phyloP scores from a whole-genome alignment of 2,888 invertebrate genomes.

The Oscheius onirici region DNA sequence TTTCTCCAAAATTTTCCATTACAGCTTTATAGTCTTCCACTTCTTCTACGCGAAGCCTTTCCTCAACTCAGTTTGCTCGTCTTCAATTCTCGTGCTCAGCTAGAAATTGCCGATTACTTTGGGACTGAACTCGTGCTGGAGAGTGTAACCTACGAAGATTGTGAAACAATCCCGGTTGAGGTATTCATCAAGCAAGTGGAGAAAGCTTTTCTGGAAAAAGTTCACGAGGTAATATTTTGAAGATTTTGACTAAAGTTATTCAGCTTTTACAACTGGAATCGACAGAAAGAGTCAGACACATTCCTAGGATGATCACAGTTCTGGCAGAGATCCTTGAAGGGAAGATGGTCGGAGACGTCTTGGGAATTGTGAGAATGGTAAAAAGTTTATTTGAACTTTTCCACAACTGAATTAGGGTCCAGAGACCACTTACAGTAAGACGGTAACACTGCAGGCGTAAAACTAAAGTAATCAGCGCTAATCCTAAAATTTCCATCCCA shows the following conservation, averaged over 20 bases:
- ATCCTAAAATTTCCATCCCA: too few relatives aligned
- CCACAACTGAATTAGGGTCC: too few relatives aligned
- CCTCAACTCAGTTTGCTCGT: slow-evolving; percentile 47
- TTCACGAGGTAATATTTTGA: slow-evolving; percentile 39
- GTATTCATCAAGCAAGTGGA: slow-evolving; percentile 42
- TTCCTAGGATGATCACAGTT: slow-evolving; percentile 11
- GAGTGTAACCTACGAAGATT: slow-evolving; percentile 24
- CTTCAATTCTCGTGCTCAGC: slow-evolving; percentile 35
- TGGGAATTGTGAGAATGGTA: slow-evolving; percentile 18
- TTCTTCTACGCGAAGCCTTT: slow-evolving; percentile 55
- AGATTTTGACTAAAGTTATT: background rate
- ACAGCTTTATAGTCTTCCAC: background rate
- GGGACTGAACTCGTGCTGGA: slow-evolving; percentile 42
- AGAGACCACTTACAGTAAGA: too few relatives aligned
- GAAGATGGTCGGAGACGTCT: background rate
- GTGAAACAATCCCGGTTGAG: slow-evolving; percentile 36
- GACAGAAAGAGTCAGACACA: background rate
- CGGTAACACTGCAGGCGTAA: too few relatives aligned
- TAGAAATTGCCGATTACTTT: slow-evolving; percentile 42
- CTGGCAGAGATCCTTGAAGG: slow-evolving; percentile 4
- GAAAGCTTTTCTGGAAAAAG: slow-evolving; percentile 37
- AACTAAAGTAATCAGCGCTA: too few relatives aligned
- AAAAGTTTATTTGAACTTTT: background rate
- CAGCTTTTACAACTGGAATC: background rate
- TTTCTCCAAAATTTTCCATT: background rate